Evolutionary conservation across 2,888 invertebrate species (phyloP).

Genomic region (Drosophila paramelanica): DNA sequence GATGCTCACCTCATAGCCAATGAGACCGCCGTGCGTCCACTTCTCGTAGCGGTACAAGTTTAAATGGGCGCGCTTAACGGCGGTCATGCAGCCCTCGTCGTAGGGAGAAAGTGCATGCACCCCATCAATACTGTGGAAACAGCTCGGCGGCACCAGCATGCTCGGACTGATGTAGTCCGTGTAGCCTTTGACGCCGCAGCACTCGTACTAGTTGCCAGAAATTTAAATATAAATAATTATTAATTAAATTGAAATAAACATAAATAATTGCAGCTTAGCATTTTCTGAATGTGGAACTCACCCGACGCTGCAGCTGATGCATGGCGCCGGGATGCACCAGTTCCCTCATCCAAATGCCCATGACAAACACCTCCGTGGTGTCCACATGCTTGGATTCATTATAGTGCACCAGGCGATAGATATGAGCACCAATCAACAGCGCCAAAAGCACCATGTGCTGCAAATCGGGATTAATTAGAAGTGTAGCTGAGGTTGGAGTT

Average conservation of each 20-base stretch:
- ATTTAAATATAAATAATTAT: too few relatives aligned
- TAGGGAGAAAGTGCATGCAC: slow-evolving; percentile 64
- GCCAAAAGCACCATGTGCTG: slow-evolving; percentile 71
- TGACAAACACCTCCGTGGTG: slow-evolving; percentile 68
- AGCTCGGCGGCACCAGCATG: slow-evolving; percentile 66
- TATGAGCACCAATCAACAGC: slow-evolving; percentile 62
- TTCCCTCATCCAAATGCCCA: slow-evolving; percentile 72
- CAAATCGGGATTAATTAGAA: background rate
- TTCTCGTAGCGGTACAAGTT: slow-evolving; percentile 70
- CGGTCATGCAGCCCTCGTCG: slow-evolving; percentile 70
- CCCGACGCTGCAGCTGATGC: slow-evolving; percentile 66
- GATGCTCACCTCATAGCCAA: slow-evolving; percentile 72
- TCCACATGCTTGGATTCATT: slow-evolving; percentile 66
- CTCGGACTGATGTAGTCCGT: slow-evolving; percentile 64
- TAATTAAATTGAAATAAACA: too few relatives aligned
- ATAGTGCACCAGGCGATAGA: slow-evolving; percentile 74
- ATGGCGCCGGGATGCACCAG: slow-evolving; percentile 70
- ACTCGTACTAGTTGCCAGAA: slow-evolving; percentile 63
- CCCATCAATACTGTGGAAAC: slow-evolving; percentile 62
- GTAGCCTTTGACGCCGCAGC: slow-evolving; percentile 74
- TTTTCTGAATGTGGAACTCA: slow-evolving; percentile 30
- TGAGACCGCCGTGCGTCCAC: slow-evolving; percentile 68
- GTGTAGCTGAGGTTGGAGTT: too few relatives aligned
- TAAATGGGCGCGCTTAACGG: slow-evolving; percentile 63
- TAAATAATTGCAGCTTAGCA: background rate